Conservation (phyloP, 2,113 vertebrate genomes). For the Sminthopsis crassicaudata region DNA sequence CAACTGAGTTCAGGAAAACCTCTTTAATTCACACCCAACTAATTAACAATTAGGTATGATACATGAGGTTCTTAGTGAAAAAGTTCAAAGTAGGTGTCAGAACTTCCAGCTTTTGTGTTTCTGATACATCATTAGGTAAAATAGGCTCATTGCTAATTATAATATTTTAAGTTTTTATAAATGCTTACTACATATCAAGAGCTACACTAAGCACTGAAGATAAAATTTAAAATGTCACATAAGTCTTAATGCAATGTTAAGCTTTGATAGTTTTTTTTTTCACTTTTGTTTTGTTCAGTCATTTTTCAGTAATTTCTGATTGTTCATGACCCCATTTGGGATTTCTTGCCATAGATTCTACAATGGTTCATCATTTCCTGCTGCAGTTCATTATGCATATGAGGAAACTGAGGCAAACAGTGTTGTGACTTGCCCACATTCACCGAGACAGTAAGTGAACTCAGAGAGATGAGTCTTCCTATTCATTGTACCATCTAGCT, state of each 20-base stretch:
- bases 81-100: not conserved
- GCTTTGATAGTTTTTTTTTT: not conserved
- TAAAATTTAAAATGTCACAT: not conserved
- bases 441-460: not conserved
- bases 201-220: not conserved
- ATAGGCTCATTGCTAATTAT: not conserved
- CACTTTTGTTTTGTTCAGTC: not conserved
- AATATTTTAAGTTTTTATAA: not conserved
- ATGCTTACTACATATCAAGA: not conserved
- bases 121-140: not conserved
- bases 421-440: not conserved
- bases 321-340: not conserved
- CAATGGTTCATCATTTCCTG: not conserved
- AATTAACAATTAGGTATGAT: slow-evolving; percentile 13
- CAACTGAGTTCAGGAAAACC: slow-evolving; percentile 25
- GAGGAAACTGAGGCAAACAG: not conserved
- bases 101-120: not conserved
- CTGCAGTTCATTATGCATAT: not conserved
- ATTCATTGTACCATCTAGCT: too few relatives aligned
- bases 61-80: not conserved
- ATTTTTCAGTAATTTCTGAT: too few relatives aligned
- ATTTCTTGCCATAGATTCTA: not conserved
- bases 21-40: not conserved
- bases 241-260: not conserved
- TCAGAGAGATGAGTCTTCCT: not conserved